Conservation (phyloP, 1,140 invertebrate genomes). For the Eupeodes corollae region DNA sequence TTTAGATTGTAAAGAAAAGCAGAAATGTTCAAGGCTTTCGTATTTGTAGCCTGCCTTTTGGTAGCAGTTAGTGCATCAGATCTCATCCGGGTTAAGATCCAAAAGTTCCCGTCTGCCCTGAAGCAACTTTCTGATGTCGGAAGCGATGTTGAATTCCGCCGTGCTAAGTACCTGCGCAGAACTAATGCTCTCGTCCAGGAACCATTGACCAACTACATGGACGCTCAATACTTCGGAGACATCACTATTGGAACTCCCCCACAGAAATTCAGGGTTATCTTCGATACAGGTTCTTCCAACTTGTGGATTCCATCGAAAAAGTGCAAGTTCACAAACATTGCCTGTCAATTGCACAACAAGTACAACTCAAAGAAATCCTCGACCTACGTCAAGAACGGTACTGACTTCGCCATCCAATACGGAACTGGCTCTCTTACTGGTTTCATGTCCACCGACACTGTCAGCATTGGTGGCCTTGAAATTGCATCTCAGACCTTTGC, state of each 20-base stretch:
- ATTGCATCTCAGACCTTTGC: conserved; percentile 84
- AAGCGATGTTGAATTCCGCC: no score
- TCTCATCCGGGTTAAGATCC: no score
- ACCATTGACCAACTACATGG: conserved; percentile 84
- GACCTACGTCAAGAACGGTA: conserved; percentile 17
- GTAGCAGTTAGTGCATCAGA: no score
- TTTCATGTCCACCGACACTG: conserved; percentile 21
- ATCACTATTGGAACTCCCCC: conserved; percentile 87
- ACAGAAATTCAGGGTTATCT: conserved; percentile 47
- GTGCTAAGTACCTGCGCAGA: neutral
- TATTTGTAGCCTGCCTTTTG: no score
- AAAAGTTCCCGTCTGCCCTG: no score
- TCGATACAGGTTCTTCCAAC: conserved; percentile 26
- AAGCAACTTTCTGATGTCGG: no score
- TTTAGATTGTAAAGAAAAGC: no score
- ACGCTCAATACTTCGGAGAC: conserved; percentile 92
- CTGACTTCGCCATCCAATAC: conserved; percentile 24
- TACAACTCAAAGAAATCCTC: conserved; percentile 23
- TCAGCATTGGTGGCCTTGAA: conserved; percentile 45
- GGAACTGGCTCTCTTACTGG: conserved; percentile 23
- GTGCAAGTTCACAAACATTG: conserved; percentile 18
- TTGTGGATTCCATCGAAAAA: conserved; percentile 24
- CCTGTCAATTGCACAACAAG: conserved; percentile 23
- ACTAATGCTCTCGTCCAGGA: conserved; percentile 39
- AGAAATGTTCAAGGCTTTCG: no score